Conservation (phyloP, 2,113 vertebrate genomes). For the Camarhynchus parvulus region DNA sequence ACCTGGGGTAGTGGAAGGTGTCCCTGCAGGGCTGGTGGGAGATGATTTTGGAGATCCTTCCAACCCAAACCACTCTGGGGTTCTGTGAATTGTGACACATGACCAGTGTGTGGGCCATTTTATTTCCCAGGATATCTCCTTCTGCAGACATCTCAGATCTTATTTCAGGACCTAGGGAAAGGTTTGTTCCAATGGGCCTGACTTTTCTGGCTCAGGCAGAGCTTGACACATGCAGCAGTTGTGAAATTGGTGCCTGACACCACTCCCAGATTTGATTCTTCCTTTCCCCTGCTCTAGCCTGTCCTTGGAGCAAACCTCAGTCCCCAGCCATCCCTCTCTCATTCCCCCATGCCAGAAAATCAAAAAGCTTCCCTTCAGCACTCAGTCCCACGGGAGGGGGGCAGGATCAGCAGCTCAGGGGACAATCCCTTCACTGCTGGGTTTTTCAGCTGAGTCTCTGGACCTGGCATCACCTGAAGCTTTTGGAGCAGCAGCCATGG, state of each 20-base stretch:
- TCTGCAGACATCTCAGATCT: not conserved
- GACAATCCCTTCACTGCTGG: not conserved
- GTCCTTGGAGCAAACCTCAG: not conserved
- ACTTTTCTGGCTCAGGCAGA: not conserved
- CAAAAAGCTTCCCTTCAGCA: not conserved
- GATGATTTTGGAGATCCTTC: not conserved
- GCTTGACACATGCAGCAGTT: not conserved
- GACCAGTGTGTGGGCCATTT: not conserved
- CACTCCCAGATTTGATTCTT: not conserved
- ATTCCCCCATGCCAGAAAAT: not conserved
- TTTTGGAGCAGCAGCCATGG: constrained; percentile 6
- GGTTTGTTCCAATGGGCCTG: not conserved
- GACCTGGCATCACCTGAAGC: constrained; percentile 8
- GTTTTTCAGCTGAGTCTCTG: not conserved
- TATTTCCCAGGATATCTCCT: not conserved
- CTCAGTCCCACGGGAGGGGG: fast-evolving
- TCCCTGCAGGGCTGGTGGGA: not conserved
- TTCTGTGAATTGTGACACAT: not conserved
- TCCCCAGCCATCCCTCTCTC: not conserved
- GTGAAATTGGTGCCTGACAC: not conserved
- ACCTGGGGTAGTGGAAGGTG: not conserved
- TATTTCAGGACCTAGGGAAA: not conserved
- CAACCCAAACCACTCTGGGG: not conserved
- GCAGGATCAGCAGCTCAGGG: not conserved
- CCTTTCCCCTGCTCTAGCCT: not conserved